These are phyloP conservation scores for Petrolisthes manimaculis DNA, from an alignment of 2,888 invertebrate species.

Conservation along the genomic window DNA sequence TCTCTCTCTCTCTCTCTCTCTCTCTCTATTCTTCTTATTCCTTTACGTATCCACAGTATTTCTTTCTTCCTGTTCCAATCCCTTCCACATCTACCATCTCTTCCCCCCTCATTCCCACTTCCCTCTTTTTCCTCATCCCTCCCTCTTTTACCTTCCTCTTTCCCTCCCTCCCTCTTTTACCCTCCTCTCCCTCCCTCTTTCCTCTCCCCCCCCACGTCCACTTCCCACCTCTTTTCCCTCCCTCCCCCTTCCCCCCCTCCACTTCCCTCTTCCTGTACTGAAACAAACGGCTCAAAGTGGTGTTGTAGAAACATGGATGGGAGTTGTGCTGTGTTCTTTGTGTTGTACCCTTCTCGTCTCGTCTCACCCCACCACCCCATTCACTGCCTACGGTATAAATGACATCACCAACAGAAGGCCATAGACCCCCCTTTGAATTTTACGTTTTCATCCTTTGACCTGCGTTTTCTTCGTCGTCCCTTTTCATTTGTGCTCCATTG, in stretches of 20 bases:
- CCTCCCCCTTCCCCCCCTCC: neutral
- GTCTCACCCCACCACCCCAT: slow-evolving; percentile 30
- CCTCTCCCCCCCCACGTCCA: too few species aligned
- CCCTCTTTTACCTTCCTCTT: too few species aligned
- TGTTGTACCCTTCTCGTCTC: neutral
- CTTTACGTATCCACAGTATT: too few species aligned
- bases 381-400: slow-evolving; percentile 48
- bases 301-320: slow-evolving; percentile 50
- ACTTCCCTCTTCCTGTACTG: slow-evolving; percentile 6
- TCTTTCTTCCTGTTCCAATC: too few species aligned
- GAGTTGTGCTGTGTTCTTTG: slow-evolving; percentile 41
- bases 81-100: too few species aligned
- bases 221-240: too few species aligned
- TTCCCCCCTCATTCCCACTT: too few species aligned
- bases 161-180: too few species aligned
- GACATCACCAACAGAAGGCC: slow-evolving; percentile 49
- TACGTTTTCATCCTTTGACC: slow-evolving; percentile 56
- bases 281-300: slow-evolving; percentile 32
- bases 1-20: too few species aligned
- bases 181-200: too few species aligned
- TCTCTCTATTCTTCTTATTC: too few species aligned
- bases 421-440: slow-evolving; percentile 55
- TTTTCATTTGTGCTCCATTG: slow-evolving; percentile 59
- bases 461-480: slow-evolving; percentile 38
- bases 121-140: too few species aligned